Percentiles rank a stretch among this genome's conserved stretches.
phyloP scores from a whole-genome alignment of 2,888 invertebrate genomes.

The Melieria omissa region DNA sequence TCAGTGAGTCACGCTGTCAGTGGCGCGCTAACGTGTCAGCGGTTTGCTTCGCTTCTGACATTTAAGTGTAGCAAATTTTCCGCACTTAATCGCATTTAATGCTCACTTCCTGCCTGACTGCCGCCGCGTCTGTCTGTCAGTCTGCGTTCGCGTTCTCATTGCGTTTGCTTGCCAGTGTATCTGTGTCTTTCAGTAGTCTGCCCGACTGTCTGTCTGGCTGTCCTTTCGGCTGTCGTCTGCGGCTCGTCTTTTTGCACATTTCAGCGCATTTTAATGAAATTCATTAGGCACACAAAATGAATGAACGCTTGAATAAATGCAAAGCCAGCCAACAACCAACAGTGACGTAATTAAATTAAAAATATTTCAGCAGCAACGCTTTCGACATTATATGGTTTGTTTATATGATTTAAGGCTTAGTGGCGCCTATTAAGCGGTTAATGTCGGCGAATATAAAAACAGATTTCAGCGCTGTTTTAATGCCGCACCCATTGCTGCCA shows the following conservation, averaged over 20 bases:
- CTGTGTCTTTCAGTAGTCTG: not conserved
- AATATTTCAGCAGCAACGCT: not conserved
- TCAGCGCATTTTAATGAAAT: constrained; percentile 30
- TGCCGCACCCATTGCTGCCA: too few species aligned
- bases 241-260: not conserved
- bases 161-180: not conserved
- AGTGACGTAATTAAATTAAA: constrained; percentile 15
- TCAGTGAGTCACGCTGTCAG: not conserved
- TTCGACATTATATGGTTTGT: too few species aligned
- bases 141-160: not conserved
- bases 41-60: not conserved
- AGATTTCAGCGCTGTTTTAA: too few species aligned
- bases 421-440: too few species aligned
- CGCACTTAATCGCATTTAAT: constrained; percentile 34
- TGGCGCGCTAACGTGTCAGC: not conserved
- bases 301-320: not conserved
- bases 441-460: too few species aligned
- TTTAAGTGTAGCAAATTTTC: constrained; percentile 20
- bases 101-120: constrained; percentile 3
- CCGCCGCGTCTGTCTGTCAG: not conserved
- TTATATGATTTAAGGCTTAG: too few species aligned
- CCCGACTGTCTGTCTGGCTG: too few species aligned
- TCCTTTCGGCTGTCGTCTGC: too few species aligned
- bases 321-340: not conserved
- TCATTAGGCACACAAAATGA: constrained; percentile 9